These are phyloP conservation scores for Rhopalosiphum nymphaeae DNA, from an alignment of 2,888 invertebrate species.

Conservation along the genomic window DNA sequence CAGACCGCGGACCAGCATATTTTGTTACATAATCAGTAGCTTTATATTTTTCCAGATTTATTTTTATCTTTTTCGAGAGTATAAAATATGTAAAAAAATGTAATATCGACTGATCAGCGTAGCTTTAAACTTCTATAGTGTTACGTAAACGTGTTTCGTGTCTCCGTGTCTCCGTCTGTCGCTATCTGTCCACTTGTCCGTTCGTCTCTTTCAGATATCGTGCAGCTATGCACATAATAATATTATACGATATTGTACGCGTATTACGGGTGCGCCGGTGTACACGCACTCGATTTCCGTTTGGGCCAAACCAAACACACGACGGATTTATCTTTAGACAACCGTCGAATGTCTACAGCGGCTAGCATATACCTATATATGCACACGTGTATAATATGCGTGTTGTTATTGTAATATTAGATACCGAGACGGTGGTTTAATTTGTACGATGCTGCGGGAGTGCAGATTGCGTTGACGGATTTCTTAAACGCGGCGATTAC, in stretches of 20 bases:
- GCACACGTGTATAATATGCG: neutral
- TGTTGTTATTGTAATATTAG: neutral
- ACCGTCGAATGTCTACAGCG: neutral
- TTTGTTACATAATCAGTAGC: too few species aligned
- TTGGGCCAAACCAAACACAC: constrained; percentile 57
- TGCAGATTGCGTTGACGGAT: constrained; percentile 37
- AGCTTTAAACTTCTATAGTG: neutral
- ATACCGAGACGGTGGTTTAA: constrained; percentile 22
- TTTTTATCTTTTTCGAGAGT: too few species aligned
- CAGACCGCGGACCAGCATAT: too few species aligned
- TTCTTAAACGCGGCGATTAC: neutral
- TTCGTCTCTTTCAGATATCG: neutral
- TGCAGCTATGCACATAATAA: neutral
- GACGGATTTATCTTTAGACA: constrained; percentile 54
- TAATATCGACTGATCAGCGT: neutral
- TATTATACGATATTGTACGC: neutral
- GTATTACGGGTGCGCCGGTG: neutral
- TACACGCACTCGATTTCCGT: neutral
- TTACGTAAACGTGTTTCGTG: neutral
- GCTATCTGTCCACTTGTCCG: neutral
- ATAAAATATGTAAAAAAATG: too few species aligned
- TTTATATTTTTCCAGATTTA: too few species aligned
- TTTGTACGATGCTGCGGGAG: constrained; percentile 3
- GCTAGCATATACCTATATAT: neutral
- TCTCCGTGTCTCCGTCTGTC: neutral